Conservation (phyloP, 2,888 invertebrate species). For the Cantharis rufa region DNA sequence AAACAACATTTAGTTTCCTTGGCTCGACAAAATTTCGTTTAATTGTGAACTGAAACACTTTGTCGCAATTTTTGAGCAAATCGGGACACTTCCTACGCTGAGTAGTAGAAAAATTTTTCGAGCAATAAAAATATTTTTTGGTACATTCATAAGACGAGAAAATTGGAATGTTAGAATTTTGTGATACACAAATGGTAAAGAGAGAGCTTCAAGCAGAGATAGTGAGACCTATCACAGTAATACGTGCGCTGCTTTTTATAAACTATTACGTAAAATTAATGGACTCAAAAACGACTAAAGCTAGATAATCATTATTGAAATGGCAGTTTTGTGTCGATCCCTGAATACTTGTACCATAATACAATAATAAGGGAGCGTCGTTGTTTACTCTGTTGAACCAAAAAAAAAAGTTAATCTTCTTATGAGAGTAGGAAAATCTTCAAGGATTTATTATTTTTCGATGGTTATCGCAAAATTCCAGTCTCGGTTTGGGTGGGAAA, state of each 20-base stretch:
- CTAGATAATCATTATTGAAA: not conserved
- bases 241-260: slow-evolving; percentile 37
- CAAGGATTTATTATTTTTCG: not conserved
- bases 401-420: too few relatives aligned
- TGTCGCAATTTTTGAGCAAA: slow-evolving; percentile 5
- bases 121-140: slow-evolving; percentile 5
- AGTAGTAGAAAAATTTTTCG: not conserved
- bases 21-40: not conserved
- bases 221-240: slow-evolving; percentile 49
- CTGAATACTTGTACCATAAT: slow-evolving; percentile 32
- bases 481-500: not conserved
- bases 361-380: slow-evolving; percentile 1
- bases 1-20: slow-evolving; percentile 17
- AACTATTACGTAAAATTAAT: slow-evolving; percentile 5
- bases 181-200: slow-evolving; percentile 31
- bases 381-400: not conserved
- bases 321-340: slow-evolving; percentile 31
- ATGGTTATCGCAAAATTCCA: not conserved
- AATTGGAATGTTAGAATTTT: slow-evolving; percentile 43
- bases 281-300: not conserved
- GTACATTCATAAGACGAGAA: slow-evolving; percentile 25
- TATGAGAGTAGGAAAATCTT: too few relatives aligned
- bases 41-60: not conserved
- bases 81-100: not conserved
- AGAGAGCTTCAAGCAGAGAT: slow-evolving; percentile 44